These are phyloP conservation scores for Hylyphantes graminicola DNA, from an alignment of 1,140 invertebrate genomes.

Conservation along the genomic window DNA sequence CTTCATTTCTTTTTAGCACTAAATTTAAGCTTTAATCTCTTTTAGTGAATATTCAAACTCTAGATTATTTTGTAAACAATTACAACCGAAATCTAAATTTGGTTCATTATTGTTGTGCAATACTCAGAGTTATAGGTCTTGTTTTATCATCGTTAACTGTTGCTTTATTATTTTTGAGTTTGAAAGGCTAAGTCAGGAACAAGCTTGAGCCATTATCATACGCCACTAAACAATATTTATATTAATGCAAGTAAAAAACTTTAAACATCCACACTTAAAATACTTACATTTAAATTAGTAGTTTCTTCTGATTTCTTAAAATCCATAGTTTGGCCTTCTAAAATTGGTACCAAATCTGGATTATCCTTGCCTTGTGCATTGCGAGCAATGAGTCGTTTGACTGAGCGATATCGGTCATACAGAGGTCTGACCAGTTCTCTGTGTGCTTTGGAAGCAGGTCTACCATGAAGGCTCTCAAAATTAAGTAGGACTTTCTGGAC, in stretches of 20 bases:
- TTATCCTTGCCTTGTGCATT: conserved; percentile 73
- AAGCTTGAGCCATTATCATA: too few relatives aligned
- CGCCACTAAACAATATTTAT: too few relatives aligned
- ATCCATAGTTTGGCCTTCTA: conserved; percentile 92
- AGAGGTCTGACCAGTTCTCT: conserved; percentile 86
- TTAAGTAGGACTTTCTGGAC: conserved; percentile 91
- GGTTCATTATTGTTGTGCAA: too few relatives aligned
- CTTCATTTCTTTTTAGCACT: too few relatives aligned
- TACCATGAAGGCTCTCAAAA: conserved; percentile 87
- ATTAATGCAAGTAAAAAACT: background rate
- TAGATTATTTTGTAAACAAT: too few relatives aligned
- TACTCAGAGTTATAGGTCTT: too few relatives aligned
- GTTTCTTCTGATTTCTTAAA: conserved; percentile 74
- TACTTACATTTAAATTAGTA: conserved; percentile 47
- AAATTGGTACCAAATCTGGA: conserved; percentile 88
- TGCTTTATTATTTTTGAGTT: too few relatives aligned
- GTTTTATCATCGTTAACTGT: too few relatives aligned
- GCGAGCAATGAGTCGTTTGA: conserved; percentile 81
- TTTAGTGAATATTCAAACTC: too few relatives aligned
- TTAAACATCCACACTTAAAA: background rate
- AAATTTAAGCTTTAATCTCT: too few relatives aligned
- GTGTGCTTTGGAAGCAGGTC: conserved; percentile 84
- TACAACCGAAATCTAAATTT: too few relatives aligned
- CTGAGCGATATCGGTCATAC: conserved; percentile 87
- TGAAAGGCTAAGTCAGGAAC: too few relatives aligned